These are phyloP conservation scores for Rambutsinella grinnellia DNA, from an alignment of 2,888 invertebrate species.

Conservation along the genomic window DNA sequence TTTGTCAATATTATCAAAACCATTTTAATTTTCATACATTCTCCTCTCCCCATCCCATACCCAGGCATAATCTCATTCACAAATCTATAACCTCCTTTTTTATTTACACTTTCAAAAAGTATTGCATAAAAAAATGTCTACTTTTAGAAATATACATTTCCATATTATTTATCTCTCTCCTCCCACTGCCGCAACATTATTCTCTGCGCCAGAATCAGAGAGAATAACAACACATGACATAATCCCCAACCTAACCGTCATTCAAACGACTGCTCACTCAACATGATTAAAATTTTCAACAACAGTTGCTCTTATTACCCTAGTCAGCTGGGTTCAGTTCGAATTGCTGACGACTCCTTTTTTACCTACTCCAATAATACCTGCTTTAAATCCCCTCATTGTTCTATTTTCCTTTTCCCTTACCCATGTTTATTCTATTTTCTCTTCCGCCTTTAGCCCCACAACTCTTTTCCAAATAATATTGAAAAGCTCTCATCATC, in stretches of 20 bases:
- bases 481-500: background rate
- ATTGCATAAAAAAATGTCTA: no score
- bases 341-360: background rate
- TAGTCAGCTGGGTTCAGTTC: background rate
- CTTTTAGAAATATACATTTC: no score
- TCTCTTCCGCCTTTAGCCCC: conserved; percentile 15
- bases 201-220: background rate
- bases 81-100: no score
- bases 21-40: conserved; percentile 2
- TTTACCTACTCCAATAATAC: background rate
- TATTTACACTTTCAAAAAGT: no score
- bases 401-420: background rate
- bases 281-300: conserved; percentile 24
- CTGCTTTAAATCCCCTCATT: background rate
- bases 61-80: conserved; percentile 3
- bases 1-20: background rate
- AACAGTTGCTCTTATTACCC: background rate
- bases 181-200: background rate
- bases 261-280: conserved; percentile 25
- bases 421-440: background rate
- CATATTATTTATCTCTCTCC: no score
- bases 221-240: background rate
- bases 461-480: background rate
- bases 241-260: background rate
- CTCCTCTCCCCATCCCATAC: conserved; percentile 9